Percentiles rank a stretch among this genome's conserved stretches.
These are phyloP conservation scores for Erebia epiphron DNA, from an alignment of 2,888 invertebrate species.

Conservation along the genomic window DNA sequence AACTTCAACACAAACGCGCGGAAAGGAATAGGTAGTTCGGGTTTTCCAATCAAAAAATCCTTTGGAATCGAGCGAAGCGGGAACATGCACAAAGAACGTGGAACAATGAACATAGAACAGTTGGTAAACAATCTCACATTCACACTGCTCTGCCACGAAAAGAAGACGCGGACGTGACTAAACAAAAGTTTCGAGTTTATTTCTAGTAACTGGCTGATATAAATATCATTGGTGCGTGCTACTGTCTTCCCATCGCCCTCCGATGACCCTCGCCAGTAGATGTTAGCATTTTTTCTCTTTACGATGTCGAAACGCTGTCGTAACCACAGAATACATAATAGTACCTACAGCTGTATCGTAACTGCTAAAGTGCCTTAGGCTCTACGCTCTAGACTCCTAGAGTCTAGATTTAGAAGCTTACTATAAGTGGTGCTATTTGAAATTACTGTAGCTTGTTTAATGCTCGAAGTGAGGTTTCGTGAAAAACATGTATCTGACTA, in stretches of 20 bases:
- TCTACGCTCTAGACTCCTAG: too few species aligned
- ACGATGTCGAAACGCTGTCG: not conserved
- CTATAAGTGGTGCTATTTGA: not conserved
- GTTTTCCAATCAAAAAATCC: constrained; percentile 11
- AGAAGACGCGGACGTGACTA: constrained; percentile 5
- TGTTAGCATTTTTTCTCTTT: constrained; percentile 7
- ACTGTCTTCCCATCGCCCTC: constrained; percentile 1
- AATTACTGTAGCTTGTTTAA: not conserved
- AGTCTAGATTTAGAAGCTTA: too few species aligned
- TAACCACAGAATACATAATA: too few species aligned
- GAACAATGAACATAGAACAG: not conserved
- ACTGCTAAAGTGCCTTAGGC: not conserved
- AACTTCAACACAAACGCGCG: constrained; percentile 10
- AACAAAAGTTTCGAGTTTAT: constrained; percentile 19
- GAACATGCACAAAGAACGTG: constrained; percentile 1
- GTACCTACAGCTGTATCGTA: not conserved
- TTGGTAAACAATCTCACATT: not conserved
- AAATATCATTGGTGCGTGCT: constrained; percentile 14
- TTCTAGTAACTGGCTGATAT: constrained; percentile 17
- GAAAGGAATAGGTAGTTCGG: constrained; percentile 5
- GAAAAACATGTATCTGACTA: too few species aligned
- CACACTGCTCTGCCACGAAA: not conserved
- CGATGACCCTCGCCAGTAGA: not conserved
- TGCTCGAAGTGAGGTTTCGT: too few species aligned
- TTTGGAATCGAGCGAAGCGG: not conserved